A percentile compares a stretch with the other conserved stretches of the same genome.
Conservation (phyloP, 2,113 vertebrate species). For the Elephas maximus region DNA sequence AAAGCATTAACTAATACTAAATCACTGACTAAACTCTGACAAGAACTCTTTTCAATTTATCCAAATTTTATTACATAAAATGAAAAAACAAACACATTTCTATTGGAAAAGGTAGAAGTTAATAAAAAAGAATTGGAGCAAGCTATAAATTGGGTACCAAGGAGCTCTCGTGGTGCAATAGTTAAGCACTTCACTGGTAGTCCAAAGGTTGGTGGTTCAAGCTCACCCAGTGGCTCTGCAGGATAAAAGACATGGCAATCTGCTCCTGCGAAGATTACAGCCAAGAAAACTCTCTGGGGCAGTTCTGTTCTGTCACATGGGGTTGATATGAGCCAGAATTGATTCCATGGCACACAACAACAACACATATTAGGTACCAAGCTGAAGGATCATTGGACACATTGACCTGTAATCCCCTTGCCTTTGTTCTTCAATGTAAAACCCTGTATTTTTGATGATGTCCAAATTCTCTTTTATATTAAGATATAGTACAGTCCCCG, state of each 20-base stretch:
- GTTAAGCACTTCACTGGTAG: too few species aligned
- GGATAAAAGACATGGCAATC: too few species aligned
- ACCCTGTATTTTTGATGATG: not conserved
- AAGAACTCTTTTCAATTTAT: not conserved
- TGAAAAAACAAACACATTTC: not conserved
- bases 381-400: not conserved
- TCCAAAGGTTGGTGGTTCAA: too few species aligned
- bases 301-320: too few species aligned
- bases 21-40: not conserved
- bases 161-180: too few species aligned
- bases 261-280: too few species aligned
- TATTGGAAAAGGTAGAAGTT: not conserved
- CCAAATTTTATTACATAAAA: too few species aligned
- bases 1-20: not conserved
- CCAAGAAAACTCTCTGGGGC: too few species aligned
- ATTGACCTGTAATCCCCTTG: not conserved
- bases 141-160: not conserved
- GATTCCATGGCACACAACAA: too few species aligned
- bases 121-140: not conserved
- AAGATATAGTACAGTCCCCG: not conserved
- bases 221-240: too few species aligned
- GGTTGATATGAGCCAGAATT: too few species aligned
- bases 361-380: not conserved
- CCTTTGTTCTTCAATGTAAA: not conserved
- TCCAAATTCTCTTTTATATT: constrained; percentile 42